A percentile compares a stretch with the other conserved stretches of the same genome.
phyloP scores from a whole-genome alignment of 2,113 vertebrate genomes.

The Macroglossus sobrinus region DNA sequence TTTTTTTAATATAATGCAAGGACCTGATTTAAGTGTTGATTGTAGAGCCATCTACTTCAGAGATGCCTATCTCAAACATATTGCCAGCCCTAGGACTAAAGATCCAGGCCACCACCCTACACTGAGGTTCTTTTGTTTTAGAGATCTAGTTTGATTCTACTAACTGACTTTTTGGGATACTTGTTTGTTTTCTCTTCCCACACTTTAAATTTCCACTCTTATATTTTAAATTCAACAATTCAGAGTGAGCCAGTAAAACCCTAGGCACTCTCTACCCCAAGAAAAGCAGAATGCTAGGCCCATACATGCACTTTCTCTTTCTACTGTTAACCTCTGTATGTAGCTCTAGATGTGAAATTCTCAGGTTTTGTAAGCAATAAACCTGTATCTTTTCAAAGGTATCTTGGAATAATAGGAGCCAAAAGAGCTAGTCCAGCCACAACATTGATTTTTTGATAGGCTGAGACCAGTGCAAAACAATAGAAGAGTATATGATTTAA shows the following conservation, averaged over 20 bases:
- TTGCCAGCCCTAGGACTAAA: not conserved
- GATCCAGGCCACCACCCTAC: not conserved
- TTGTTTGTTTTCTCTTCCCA: not conserved
- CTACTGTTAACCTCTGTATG: not conserved
- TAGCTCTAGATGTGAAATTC: not conserved
- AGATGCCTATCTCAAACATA: not conserved
- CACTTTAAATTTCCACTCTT: not conserved
- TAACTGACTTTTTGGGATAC: not conserved
- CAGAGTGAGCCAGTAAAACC: not conserved
- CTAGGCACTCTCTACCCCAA: no score
- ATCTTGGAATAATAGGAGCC: not conserved
- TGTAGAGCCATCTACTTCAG: not conserved
- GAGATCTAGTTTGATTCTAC: not conserved
- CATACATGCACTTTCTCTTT: no score
- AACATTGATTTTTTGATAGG: not conserved
- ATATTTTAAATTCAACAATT: not conserved
- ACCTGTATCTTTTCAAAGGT: not conserved
- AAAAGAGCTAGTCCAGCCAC: not conserved
- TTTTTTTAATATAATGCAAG: not conserved
- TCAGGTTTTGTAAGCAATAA: not conserved
- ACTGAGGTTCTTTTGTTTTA: not conserved
- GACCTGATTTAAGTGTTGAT: not conserved
- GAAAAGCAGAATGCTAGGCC: not conserved
- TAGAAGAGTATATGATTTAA: not conserved
- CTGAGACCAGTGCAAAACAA: not conserved